A percentile compares a stretch with the other conserved stretches of the same genome.
These are phyloP conservation scores for Ispidina picta DNA, from an alignment of 2,797 vertebrate genomes.

Conservation along the genomic window DNA sequence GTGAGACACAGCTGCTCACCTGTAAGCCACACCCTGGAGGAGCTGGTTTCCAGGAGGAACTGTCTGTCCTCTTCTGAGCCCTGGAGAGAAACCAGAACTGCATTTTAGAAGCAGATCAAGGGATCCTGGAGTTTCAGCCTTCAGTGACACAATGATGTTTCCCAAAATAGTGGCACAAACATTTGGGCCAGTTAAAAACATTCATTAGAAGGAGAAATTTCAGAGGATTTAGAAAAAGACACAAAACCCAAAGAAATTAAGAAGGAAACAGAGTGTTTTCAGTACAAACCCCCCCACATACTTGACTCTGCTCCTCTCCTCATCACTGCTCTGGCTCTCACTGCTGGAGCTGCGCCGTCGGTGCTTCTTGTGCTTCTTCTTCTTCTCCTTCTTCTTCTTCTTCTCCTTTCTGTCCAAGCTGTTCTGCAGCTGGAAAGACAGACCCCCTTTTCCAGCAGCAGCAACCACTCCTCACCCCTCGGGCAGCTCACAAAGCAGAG, in stretches of 20 bases:
- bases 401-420: slow-evolving; percentile 92
- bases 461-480: too few species aligned
- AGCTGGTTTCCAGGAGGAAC: slow-evolving; percentile 33
- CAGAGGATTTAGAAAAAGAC: background rate
- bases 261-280: background rate
- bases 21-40: slow-evolving; percentile 86
- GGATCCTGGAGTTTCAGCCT: background rate
- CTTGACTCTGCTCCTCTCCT: slow-evolving; percentile 73
- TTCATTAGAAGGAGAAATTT: background rate
- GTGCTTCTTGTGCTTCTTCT: slow-evolving; percentile 83
- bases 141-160: fast-evolving
- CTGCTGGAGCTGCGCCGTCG: slow-evolving; percentile 83
- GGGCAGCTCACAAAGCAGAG: background rate
- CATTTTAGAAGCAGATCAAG: background rate
- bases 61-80: slow-evolving; percentile 72
- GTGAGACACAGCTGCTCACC: slow-evolving; percentile 48
- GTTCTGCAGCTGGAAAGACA: slow-evolving; percentile 84
- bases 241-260: fast-evolving
- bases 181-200: background rate
- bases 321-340: slow-evolving; percentile 75
- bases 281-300: background rate
- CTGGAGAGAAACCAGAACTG: slow-evolving; percentile 58
- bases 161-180: background rate
- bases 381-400: slow-evolving; percentile 85
- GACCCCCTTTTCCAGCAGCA: background rate